phyloP scores from a whole-genome alignment of 1,140 invertebrate genomes.

The Cotesia typhae region DNA sequence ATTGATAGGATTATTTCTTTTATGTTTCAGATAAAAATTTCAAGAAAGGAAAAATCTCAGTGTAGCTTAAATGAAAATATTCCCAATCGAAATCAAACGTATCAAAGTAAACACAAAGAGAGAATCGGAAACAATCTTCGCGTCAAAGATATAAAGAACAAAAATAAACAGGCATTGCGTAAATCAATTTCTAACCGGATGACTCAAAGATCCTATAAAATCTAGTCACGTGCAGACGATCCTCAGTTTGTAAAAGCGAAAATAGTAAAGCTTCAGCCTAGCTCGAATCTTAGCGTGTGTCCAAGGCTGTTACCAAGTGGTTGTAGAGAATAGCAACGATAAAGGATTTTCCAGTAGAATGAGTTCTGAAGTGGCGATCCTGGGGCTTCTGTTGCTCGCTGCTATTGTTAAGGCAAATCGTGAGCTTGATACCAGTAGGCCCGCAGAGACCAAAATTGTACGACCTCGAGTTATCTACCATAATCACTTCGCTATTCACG shows the following conservation, averaged over 20 bases:
- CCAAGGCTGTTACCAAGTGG: background rate
- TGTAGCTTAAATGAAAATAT: no score
- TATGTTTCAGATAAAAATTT: no score
- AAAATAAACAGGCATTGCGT: conserved; percentile 12
- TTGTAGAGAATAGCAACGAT: background rate
- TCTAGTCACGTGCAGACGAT: conserved; percentile 28
- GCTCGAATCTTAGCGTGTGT: conserved; percentile 13
- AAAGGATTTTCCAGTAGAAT: conserved; percentile 40
- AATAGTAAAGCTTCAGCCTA: conserved; percentile 2
- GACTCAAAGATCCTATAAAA: conserved; percentile 12
- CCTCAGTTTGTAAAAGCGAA: conserved; percentile 11
- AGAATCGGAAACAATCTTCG: background rate
- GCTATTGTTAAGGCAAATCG: conserved; percentile 42
- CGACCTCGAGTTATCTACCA: conserved; percentile 68
- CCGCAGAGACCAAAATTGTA: conserved; percentile 41
- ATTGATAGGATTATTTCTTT: no score
- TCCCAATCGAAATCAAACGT: no score
- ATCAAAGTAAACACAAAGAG: conserved; percentile 1
- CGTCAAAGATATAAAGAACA: conserved; percentile 8
- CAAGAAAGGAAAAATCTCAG: no score
- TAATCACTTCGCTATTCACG: conserved; percentile 82
- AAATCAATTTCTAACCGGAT: conserved; percentile 31
- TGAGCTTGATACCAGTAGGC: conserved; percentile 39
- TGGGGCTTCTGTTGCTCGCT: conserved; percentile 46
- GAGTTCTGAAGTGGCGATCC: conserved; percentile 51